These are phyloP conservation scores for Leptodirus hochenwartii DNA, from an alignment of 2,888 invertebrate genomes.

Conservation along the genomic window DNA sequence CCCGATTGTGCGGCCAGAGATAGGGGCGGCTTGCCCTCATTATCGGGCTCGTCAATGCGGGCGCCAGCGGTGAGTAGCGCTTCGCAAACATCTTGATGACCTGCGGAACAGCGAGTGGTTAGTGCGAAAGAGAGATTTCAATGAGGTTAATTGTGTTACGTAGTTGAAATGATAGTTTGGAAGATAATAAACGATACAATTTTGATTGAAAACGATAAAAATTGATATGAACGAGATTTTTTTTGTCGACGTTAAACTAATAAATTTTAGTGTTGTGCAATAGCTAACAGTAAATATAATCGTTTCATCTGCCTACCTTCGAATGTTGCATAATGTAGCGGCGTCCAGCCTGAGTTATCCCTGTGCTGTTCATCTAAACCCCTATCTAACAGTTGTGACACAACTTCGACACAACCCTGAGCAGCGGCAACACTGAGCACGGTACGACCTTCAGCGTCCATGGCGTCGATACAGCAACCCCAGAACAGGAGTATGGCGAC, in stretches of 20 bases:
- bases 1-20: slow-evolving; percentile 84
- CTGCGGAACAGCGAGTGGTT: no score
- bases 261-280: no score
- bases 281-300: no score
- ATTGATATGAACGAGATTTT: background rate
- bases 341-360: slow-evolving; percentile 95
- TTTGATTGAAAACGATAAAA: no score
- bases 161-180: no score
- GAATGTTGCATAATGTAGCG: slow-evolving; percentile 88
- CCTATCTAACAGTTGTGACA: slow-evolving; percentile 71
- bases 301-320: no score
- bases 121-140: no score
- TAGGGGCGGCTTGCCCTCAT: slow-evolving; percentile 75
- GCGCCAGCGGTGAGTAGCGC: slow-evolving; percentile 74
- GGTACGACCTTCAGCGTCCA: slow-evolving; percentile 86
- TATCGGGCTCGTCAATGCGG: slow-evolving; percentile 74
- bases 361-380: slow-evolving; percentile 74
- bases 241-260: no score
- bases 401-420: slow-evolving; percentile 73
- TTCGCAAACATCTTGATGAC: slow-evolving; percentile 68
- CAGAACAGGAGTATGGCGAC: slow-evolving; percentile 78
- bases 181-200: no score
- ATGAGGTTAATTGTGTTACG: no score
- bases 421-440: slow-evolving; percentile 73
- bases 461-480: slow-evolving; percentile 90